Evolutionary conservation across 2,113 vertebrate species (phyloP).

Genomic region (Oreochromis spilurus): DNA sequence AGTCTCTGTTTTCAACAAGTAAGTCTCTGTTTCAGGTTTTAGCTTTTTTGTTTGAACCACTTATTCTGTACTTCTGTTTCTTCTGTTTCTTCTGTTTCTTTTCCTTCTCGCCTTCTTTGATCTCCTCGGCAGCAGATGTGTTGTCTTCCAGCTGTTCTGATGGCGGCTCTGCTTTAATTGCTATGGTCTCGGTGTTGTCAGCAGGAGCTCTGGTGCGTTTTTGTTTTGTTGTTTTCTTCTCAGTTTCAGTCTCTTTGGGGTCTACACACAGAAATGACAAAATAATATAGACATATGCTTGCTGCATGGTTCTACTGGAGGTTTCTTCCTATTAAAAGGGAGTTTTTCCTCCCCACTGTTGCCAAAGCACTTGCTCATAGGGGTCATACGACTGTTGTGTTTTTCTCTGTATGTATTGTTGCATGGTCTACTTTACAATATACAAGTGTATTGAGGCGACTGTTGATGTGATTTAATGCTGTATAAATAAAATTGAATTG

Average conservation of each 20-base stretch:
- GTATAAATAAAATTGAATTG: not conserved
- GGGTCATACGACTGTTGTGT: not conserved
- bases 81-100: not conserved
- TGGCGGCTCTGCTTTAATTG: not conserved
- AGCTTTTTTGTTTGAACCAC: not conserved
- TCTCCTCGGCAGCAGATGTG: not conserved
- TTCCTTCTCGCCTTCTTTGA: not conserved
- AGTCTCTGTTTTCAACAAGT: not conserved
- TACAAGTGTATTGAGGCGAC: rapidly evolving
- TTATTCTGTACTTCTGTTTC: not conserved
- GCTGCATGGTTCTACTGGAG: rapidly evolving
- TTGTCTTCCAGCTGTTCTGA: not conserved
- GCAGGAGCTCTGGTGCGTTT: not conserved
- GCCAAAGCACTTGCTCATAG: not conserved
- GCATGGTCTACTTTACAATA: not conserved
- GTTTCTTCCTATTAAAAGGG: rapidly evolving
- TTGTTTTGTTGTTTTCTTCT: not conserved
- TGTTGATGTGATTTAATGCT: not conserved
- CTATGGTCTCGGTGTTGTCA: rapidly evolving
- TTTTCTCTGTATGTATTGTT: not conserved
- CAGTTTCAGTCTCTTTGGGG: rapidly evolving
- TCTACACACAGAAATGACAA: not conserved
- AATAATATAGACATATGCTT: not conserved
- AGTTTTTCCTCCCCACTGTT: rapidly evolving
- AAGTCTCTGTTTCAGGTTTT: not conserved